A percentile compares a stretch with the other conserved stretches of the same genome.
Evolutionary conservation across 2,113 vertebrate genomes (phyloP).

Genomic region (human): GRCh38 chr18:38611001-38611500

Average conservation of each 20-base stretch:
- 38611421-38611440: slow-evolving; percentile 73
- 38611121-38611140: slow-evolving; percentile 1
- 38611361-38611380: not conserved
- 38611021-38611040: not conserved
- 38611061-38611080: not conserved
- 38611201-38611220: not conserved
- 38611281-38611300: slow-evolving; percentile 16
- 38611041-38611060: not conserved
- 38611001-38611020: not conserved
- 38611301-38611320: slow-evolving; percentile 63
- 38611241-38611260: not conserved
- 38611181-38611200: slow-evolving; percentile 59
- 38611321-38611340: slow-evolving; percentile 11
- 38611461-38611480: slow-evolving; percentile 46
- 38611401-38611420: slow-evolving; percentile 80
- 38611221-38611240: slow-evolving; percentile 32
- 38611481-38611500: not conserved
- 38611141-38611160: slow-evolving; percentile 27
- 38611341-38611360: not conserved
- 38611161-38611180: not conserved
- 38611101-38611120: slow-evolving; percentile 2
- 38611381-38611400: slow-evolving; percentile 49
- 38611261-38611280: slow-evolving; percentile 65
- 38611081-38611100: slow-evolving; percentile 7
- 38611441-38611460: slow-evolving; percentile 55